These are phyloP conservation scores for Caenorhabditis angaria DNA, from an alignment of 2,888 invertebrate species.

Conservation along the genomic window DNA sequence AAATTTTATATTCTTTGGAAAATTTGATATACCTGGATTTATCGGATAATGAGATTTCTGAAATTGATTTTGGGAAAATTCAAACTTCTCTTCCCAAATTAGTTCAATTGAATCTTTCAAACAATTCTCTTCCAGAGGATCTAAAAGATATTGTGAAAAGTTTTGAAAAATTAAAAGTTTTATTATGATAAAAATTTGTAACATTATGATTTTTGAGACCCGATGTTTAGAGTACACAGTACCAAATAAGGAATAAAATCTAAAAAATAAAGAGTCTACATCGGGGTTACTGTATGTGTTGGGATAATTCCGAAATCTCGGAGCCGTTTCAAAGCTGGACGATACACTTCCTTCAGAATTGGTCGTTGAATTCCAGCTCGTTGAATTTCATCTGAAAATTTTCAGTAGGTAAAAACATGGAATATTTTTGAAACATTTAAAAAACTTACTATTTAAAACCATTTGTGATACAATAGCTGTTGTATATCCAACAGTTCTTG, in stretches of 20 bases:
- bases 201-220: constrained; percentile 6
- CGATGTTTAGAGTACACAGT: not conserved
- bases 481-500: constrained; percentile 88
- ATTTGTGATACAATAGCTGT: constrained; percentile 96
- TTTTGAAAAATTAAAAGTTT: not conserved
- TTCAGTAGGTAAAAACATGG: not conserved
- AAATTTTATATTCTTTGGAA: constrained; percentile 42
- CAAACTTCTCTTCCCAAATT: constrained; percentile 31
- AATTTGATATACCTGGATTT: constrained; percentile 58
- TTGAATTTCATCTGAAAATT: constrained; percentile 87
- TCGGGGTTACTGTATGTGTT: constrained; percentile 56
- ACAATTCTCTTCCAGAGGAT: constrained; percentile 42
- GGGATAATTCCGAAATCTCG: constrained; percentile 74
- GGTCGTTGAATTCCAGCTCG: constrained; percentile 91
- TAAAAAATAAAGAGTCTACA: constrained; percentile 10
- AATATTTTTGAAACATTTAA: not conserved
- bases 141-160: constrained; percentile 1
- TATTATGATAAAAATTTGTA: not conserved
- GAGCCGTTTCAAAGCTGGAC: constrained; percentile 86
- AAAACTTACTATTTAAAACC: constrained; percentile 86
- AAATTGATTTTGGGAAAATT: too few relatives aligned
- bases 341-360: constrained; percentile 88
- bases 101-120: constrained; percentile 44
- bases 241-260: not conserved
- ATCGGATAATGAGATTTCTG: constrained; percentile 51